Base-by-base conservation (phyloP, 2,113 vertebrate genomes). In the Poeciliopsis retropinna region DNA sequence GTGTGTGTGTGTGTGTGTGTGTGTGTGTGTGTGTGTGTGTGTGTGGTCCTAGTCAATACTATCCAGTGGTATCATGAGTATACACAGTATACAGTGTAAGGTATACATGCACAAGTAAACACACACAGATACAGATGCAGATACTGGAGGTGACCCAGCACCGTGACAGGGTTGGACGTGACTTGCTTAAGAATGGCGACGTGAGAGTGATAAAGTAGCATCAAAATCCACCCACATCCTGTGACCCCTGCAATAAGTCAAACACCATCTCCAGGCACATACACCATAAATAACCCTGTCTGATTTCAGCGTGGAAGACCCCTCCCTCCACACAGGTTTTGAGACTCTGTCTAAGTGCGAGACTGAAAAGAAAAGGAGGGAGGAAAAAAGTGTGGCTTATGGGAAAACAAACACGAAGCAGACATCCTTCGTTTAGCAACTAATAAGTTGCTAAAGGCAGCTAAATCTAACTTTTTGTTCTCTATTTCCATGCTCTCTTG, bases 201-300 rank as follows among this genome's bases (percentile, higher is more conserved):
- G 87, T 87, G 87, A 91, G 85, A 88, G 87, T 91, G 90, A 92
- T 93, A 82, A 92, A 93, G 89, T 81, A 91, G 81, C 87, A 83
- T 82, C 87, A 88, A 81, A 88, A 87, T 90, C 91, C 89, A 87
- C 85, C 91, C 88, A 86, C 88, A 89, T 90, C 86, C 85, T 83
- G 82, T 87, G 90, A 89, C 89, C 90, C 51, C 88, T 82, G 87
- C 85, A 87, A 90, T 92, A 87, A 92, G 87, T 92, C 90, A 92
- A 89, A 91, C 82, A 89, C 81, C 82, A 85, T 71, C 73, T 78
- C 85, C 87, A 90, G 76, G 74, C 83, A 82, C 83, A 75, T 27
- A 79, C 79, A 75, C 84, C 82, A 92, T 90, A 91, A 91, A 93
- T 89, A 92, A 89, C 73, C 67, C 86, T 78, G 77, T 87, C 76